Conservation (phyloP, 1,140 invertebrate species). For the Pogonognathellus flavescens region DNA sequence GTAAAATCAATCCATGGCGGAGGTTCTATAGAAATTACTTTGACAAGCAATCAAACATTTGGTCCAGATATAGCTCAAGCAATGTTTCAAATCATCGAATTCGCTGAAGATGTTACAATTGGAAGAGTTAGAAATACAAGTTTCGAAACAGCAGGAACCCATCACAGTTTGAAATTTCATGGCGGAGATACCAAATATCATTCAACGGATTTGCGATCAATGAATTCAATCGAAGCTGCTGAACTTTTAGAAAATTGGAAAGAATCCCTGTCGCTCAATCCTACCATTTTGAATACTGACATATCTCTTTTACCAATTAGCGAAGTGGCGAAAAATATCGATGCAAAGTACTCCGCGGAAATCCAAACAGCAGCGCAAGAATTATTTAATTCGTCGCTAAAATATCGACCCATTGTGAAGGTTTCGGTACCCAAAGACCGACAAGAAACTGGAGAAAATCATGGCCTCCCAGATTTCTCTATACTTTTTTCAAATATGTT, state of each 20-base stretch:
- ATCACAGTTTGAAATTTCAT: background rate
- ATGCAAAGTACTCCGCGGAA: background rate
- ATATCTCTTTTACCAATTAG: constrained; percentile 20
- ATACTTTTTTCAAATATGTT: background rate
- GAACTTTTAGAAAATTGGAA: constrained; percentile 26
- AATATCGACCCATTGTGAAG: background rate
- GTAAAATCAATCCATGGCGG: constrained; percentile 49
- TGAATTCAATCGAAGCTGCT: background rate
- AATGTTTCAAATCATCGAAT: constrained; percentile 28
- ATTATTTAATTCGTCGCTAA: constrained; percentile 12
- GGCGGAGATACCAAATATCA: constrained; percentile 21
- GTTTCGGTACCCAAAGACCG: background rate
- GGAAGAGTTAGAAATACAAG: background rate
- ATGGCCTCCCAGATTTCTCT: background rate
- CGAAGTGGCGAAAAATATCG: constrained; percentile 19
- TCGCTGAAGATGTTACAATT: constrained; percentile 45
- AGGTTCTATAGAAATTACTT: constrained; percentile 51
- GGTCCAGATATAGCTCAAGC: constrained; percentile 20
- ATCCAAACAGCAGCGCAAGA: background rate
- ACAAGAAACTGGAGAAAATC: background rate
- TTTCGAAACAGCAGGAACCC: background rate
- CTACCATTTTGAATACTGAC: background rate
- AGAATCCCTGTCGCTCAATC: background rate
- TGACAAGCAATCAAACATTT: constrained; percentile 37
- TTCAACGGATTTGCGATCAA: constrained; percentile 1